phyloP scores from a whole-genome alignment of 1,140 invertebrate genomes.

The Bombus affinis region DNA sequence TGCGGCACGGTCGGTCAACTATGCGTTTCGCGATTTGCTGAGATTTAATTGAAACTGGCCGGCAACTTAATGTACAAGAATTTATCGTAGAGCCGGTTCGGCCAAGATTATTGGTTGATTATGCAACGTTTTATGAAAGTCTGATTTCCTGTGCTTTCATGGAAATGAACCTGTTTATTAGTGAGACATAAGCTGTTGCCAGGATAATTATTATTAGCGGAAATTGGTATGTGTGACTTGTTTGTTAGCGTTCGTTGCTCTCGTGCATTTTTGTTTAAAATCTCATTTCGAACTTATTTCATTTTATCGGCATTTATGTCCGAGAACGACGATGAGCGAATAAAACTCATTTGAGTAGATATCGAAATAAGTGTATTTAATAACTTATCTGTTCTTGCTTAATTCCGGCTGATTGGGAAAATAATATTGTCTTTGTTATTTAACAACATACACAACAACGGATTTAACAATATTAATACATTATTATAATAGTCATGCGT shows the following conservation, averaged over 20 bases:
- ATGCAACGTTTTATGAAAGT: not conserved
- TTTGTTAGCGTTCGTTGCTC: not conserved
- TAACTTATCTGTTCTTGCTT: not conserved
- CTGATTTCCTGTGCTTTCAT: not conserved
- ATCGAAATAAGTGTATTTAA: not conserved
- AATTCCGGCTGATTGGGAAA: not conserved
- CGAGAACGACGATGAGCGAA: too few relatives aligned
- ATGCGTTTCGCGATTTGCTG: not conserved
- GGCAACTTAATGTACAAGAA: not conserved
- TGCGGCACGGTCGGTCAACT: not conserved
- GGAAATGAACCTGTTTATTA: not conserved
- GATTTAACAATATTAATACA: not conserved
- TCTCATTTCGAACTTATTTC: not conserved
- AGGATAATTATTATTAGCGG: constrained; percentile 1
- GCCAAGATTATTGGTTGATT: not conserved
- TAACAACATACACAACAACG: too few relatives aligned
- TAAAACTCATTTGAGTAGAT: not conserved
- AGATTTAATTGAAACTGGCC: not conserved
- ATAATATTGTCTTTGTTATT: not conserved
- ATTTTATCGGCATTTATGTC: not conserved
- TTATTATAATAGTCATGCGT: not conserved
- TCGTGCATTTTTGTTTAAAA: not conserved
- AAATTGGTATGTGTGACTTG: not conserved
- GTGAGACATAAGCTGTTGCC: not conserved
- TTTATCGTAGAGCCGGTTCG: not conserved